Conservation (phyloP, 2,888 invertebrate genomes). For the Idaea dimidiata region DNA sequence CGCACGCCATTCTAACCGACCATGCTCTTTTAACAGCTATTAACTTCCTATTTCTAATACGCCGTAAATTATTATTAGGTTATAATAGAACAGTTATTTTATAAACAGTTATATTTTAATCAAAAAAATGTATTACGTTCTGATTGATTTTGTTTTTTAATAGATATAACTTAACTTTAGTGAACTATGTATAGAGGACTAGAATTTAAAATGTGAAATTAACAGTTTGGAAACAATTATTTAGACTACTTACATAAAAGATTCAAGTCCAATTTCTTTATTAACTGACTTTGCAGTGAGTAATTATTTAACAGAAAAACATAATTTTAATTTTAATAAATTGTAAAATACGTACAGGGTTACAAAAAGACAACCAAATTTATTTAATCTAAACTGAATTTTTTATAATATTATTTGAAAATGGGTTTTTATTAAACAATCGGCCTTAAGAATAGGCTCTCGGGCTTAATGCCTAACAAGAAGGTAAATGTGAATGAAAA, state of each 20-base stretch:
- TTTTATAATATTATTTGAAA: slow-evolving; percentile 25
- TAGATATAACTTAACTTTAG: too few species aligned
- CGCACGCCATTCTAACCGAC: slow-evolving; percentile 60
- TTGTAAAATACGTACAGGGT: not conserved
- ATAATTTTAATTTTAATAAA: not conserved
- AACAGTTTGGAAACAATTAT: too few species aligned
- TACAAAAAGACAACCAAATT: not conserved
- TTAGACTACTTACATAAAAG: too few species aligned
- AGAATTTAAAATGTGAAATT: too few species aligned
- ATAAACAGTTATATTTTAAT: not conserved
- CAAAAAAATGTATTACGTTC: not conserved
- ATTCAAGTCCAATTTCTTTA: too few species aligned
- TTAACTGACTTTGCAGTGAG: not conserved
- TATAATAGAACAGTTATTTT: not conserved
- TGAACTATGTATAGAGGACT: too few species aligned
- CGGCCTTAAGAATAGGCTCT: slow-evolving; percentile 32
- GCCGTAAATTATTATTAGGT: not conserved
- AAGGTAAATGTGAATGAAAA: slow-evolving; percentile 40
- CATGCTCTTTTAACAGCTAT: slow-evolving; percentile 60
- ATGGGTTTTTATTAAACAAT: slow-evolving; percentile 35
- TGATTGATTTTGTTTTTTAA: too few species aligned
- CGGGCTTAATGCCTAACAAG: slow-evolving; percentile 37
- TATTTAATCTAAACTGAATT: slow-evolving; percentile 2
- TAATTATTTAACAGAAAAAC: not conserved
- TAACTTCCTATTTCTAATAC: slow-evolving; percentile 34